These are phyloP conservation scores for Muscicapa striata DNA, from an alignment of 2,797 vertebrate species.

Conservation along the genomic window DNA sequence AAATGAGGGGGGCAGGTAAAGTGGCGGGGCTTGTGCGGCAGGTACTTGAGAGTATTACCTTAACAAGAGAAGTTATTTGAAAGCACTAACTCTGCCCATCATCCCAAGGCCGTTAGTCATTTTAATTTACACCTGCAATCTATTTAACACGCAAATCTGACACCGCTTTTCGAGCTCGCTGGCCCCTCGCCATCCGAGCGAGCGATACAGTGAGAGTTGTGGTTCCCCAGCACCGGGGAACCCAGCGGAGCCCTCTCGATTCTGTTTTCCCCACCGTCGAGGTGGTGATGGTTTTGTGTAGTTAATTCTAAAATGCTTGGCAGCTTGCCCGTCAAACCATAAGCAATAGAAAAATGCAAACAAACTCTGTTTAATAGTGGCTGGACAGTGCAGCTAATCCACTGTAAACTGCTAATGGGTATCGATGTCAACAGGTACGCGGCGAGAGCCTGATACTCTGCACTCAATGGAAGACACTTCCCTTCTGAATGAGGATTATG, in stretches of 20 bases:
- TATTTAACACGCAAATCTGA: neutral
- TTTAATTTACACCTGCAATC: neutral
- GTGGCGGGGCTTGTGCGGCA: neutral
- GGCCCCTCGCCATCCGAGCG: neutral
- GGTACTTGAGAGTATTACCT: neutral
- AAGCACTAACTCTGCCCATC: neutral
- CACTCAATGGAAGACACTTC: conserved; percentile 19
- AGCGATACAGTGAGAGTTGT: rapidly evolving
- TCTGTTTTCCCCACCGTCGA: neutral
- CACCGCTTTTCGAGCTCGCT: rapidly evolving
- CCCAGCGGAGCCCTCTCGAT: neutral
- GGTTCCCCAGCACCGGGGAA: neutral
- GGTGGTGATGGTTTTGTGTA: neutral
- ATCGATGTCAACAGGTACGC: conserved; percentile 53
- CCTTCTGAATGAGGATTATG: conserved; percentile 59
- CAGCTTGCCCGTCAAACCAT: neutral
- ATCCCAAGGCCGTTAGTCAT: neutral
- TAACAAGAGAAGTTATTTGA: neutral
- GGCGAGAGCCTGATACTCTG: neutral
- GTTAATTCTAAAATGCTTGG: conserved; percentile 48
- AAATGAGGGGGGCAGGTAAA: neutral
- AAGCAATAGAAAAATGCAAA: neutral
- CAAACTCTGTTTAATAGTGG: conserved; percentile 35
- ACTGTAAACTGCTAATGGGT: conserved; percentile 25
- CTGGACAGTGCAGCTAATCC: conserved; percentile 30